Conservation (phyloP, 1,140 invertebrate genomes). For the Pseudomyrmex concolor region DNA sequence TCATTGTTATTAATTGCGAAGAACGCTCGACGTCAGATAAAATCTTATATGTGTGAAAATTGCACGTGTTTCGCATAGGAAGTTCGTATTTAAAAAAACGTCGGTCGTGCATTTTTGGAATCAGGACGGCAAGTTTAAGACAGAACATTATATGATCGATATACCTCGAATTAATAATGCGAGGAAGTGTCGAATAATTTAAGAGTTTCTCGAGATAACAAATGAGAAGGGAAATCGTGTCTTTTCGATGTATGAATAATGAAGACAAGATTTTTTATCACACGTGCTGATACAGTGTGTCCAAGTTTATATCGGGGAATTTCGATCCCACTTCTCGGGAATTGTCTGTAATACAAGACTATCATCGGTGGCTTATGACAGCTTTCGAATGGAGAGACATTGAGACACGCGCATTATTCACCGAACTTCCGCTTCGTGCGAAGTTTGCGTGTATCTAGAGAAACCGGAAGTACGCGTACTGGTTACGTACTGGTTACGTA, state of each 20-base stretch:
- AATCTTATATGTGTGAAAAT: too few relatives aligned
- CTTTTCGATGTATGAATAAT: background rate
- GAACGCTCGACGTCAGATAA: too few relatives aligned
- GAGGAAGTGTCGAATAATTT: background rate
- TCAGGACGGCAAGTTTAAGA: background rate
- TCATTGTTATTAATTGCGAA: too few relatives aligned
- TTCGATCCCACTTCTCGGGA: conserved; percentile 7
- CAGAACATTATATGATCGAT: background rate
- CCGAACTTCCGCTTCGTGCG: conserved; percentile 1
- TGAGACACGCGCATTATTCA: conserved; percentile 37
- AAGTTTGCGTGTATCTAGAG: conserved; percentile 25
- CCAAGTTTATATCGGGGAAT: background rate
- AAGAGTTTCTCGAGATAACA: background rate
- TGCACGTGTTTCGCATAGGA: background rate
- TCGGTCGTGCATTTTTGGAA: conserved; percentile 2
- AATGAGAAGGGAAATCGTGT: background rate
- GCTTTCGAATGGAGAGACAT: conserved; percentile 12
- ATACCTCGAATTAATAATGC: conserved; percentile 17
- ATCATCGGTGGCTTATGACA: background rate
- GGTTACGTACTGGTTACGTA: conserved; percentile 46
- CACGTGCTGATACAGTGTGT: background rate
- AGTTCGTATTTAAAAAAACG: background rate
- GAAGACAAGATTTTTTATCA: too few relatives aligned
- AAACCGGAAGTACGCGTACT: conserved; percentile 49
- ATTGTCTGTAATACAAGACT: background rate